Conservation (phyloP, 2,113 vertebrate species). For the Ptyas mucosa region DNA sequence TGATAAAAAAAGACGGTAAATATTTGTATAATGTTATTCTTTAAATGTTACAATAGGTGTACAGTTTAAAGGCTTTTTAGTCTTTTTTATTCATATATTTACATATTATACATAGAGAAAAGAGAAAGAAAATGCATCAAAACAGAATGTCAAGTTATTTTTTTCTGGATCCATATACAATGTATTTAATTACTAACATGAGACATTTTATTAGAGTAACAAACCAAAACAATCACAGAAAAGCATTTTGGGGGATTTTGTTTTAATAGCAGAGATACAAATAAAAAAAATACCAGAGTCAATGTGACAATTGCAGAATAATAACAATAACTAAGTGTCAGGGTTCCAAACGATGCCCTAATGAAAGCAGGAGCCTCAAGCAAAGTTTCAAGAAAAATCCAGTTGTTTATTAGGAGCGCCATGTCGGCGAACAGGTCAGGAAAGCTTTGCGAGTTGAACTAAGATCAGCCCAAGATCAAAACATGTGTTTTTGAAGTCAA, state of each 20-base stretch:
- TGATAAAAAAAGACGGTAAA: conserved; percentile 22
- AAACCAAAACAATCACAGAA: background rate
- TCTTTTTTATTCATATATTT: background rate
- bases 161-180: background rate
- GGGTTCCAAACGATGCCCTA: no score
- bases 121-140: background rate
- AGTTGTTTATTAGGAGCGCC: no score
- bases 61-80: background rate
- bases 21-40: conserved; percentile 47
- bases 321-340: background rate
- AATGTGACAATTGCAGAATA: background rate
- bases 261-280: background rate
- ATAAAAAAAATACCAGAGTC: background rate
- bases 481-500: background rate
- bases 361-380: no score
- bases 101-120: background rate
- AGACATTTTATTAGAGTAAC: background rate
- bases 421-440: no score
- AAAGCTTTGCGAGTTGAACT: no score
- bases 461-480: background rate
- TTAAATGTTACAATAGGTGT: conserved; percentile 29
- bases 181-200: background rate
- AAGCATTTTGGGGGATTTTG: background rate
- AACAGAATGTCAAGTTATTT: background rate
- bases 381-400: no score